Conservation (phyloP, 1,140 invertebrate species). For the Lordiphosa clarofinis region DNA sequence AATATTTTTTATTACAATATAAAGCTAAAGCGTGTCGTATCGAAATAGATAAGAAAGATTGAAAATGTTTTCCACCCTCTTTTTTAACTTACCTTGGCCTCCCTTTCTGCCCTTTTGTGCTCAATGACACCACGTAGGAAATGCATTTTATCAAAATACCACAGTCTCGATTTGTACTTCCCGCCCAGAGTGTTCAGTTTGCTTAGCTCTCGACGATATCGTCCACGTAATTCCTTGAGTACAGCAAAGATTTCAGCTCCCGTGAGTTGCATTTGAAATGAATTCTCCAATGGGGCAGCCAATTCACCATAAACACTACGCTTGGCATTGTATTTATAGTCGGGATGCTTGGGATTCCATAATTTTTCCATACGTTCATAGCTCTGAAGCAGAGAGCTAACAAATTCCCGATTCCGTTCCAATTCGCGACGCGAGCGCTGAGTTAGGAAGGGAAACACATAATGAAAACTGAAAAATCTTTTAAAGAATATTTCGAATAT, state of each 20-base stretch:
- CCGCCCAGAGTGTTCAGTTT: slow-evolving; percentile 44
- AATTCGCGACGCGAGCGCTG: slow-evolving; percentile 58
- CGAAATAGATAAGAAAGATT: too few relatives aligned
- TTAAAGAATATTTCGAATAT: not conserved
- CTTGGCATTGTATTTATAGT: slow-evolving; percentile 73
- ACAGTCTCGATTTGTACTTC: slow-evolving; percentile 60
- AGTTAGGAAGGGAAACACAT: too few relatives aligned
- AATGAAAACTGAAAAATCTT: not conserved
- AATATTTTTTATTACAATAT: too few relatives aligned
- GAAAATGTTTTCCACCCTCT: too few relatives aligned
- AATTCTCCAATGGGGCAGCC: slow-evolving; percentile 45
- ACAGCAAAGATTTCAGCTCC: slow-evolving; percentile 63
- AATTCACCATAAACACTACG: slow-evolving; percentile 58
- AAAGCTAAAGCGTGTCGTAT: too few relatives aligned
- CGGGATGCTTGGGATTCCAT: slow-evolving; percentile 70
- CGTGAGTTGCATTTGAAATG: slow-evolving; percentile 47
- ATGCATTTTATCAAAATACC: slow-evolving; percentile 67
- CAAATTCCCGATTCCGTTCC: slow-evolving; percentile 63
- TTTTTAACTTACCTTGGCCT: slow-evolving; percentile 47
- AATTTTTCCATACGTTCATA: slow-evolving; percentile 68
- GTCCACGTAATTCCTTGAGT: slow-evolving; percentile 55
- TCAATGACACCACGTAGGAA: slow-evolving; percentile 64
- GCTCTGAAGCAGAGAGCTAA: slow-evolving; percentile 46
- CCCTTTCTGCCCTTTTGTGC: slow-evolving; percentile 56
- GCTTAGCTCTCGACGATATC: slow-evolving; percentile 59